A percentile compares a stretch with the other conserved stretches of the same genome.
Evolutionary conservation across 1,140 invertebrate genomes (phyloP).

Genomic region (Drosophila nikananu): DNA sequence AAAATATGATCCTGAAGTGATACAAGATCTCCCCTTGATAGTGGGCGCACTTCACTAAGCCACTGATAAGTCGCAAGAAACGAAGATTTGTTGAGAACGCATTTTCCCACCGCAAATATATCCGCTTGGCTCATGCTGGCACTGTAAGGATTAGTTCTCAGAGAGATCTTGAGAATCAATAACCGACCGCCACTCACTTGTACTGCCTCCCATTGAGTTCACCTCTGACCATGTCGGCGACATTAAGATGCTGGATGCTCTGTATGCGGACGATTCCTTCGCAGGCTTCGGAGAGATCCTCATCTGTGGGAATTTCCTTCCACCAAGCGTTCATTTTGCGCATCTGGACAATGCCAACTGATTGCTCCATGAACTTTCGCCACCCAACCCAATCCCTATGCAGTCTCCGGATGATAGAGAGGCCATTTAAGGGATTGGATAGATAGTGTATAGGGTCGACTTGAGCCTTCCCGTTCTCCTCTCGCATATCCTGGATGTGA

Average conservation of each 20-base stretch:
- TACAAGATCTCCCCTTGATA: background rate
- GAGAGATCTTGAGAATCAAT: background rate
- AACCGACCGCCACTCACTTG: background rate
- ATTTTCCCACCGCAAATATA: background rate
- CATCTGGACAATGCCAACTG: background rate
- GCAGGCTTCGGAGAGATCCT: background rate
- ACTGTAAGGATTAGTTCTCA: background rate
- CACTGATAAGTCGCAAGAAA: background rate
- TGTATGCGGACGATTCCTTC: background rate
- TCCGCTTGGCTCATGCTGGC: background rate
- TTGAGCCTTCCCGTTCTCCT: slow-evolving; percentile 92
- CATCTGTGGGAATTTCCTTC: background rate
- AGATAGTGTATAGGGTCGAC: slow-evolving; percentile 84
- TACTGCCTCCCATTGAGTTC: background rate
- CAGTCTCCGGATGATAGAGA: slow-evolving; percentile 34
- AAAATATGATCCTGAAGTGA: background rate
- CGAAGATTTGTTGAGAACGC: background rate
- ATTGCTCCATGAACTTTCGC: slow-evolving; percentile 17
- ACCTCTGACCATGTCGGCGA: background rate
- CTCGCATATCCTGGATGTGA: slow-evolving; percentile 65
- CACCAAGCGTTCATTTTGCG: background rate
- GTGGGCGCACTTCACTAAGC: background rate
- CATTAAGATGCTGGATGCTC: background rate
- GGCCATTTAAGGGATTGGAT: slow-evolving; percentile 57
- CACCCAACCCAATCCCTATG: slow-evolving; percentile 24